phyloP scores from a whole-genome alignment of 2,113 vertebrate genomes.

The Oncorhynchus tshawytscha region DNA sequence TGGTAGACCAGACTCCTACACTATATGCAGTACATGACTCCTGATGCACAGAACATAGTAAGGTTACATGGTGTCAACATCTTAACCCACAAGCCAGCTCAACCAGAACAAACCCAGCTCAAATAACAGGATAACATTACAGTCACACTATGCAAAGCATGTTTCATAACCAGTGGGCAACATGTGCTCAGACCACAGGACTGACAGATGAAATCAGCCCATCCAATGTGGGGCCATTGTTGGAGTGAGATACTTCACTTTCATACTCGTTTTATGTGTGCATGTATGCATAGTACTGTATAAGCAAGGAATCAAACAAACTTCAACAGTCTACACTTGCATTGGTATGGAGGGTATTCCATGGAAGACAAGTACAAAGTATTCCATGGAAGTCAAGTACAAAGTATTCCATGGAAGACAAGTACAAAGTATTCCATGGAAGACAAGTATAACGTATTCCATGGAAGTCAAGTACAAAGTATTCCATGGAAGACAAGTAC shows the following conservation, averaged over 20 bases:
- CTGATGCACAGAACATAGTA: not conserved
- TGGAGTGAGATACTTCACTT: not conserved
- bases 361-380: too few relatives aligned
- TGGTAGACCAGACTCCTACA: too few relatives aligned
- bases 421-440: too few relatives aligned
- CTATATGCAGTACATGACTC: too few relatives aligned
- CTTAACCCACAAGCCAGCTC: constrained; percentile 22
- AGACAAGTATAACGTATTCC: too few relatives aligned
- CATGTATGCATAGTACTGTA: not conserved
- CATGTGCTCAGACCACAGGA: not conserved
- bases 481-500: too few relatives aligned
- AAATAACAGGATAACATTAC: constrained; percentile 36
- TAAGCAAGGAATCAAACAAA: not conserved
- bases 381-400: too few relatives aligned
- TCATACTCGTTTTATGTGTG: too few relatives aligned
- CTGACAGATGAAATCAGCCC: not conserved
- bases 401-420: too few relatives aligned
- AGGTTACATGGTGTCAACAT: constrained; percentile 4
- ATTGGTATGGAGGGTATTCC: too few relatives aligned
- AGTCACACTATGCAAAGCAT: not conserved
- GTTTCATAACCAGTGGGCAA: constrained; percentile 4
- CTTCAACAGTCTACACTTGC: not conserved
- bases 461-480: too few relatives aligned
- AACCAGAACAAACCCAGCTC: constrained; percentile 24
- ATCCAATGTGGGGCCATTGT: not conserved